Base-by-base conservation (phyloP, 2,113 vertebrate genomes). In the Fulmarus glacialis region DNA sequence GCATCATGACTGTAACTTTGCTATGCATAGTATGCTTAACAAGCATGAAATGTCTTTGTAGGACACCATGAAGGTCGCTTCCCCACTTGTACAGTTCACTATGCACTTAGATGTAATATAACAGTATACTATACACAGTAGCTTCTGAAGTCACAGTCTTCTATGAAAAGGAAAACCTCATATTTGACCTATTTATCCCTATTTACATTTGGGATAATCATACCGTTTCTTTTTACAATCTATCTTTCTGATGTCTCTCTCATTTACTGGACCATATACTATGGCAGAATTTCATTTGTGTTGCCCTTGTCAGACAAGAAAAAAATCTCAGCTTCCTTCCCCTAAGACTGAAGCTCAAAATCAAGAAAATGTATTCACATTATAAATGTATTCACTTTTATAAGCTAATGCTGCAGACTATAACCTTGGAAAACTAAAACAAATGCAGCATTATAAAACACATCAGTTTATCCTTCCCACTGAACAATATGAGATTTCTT, bases 321-420 rank as follows among this genome's bases (percentile, higher is more conserved):
- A 92, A 88, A 34, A 58, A 56, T 85, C 50, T 45, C 24, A 63
- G 23, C 47, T 85, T 68, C 45, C 19, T 94, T 84, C 47, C 30
- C n/a, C 47, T 52, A 7, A 38, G 27, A 67, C 14, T 83, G 75
- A 43, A 88, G 60, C 79, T 88, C 78, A 88, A 90, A 96, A 88
- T 58, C 38, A 92, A 68, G 42, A 80, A 93, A 97, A 96, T 52
- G 4, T n/a, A n/a, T n/a, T n/a, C n/a, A n/a, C n/a, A n/a, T n/a
- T n/a, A n/a, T n/a, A n/a, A n/a, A n/a, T n/a, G n/a, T n/a, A n/a
- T n/a, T n/a, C n/a, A n/a, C n/a, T n/a, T n/a, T 95, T 77, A 48
- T 83, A 63, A 89, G 19, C 42, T 36, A 59, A 71, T 70, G 50
- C 48, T 86, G 45, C 48, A 58, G 63, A 84, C 30, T 87, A 6